Conservation (phyloP, 2,888 invertebrate genomes). For the Caenorhabditis macrosperma region DNA sequence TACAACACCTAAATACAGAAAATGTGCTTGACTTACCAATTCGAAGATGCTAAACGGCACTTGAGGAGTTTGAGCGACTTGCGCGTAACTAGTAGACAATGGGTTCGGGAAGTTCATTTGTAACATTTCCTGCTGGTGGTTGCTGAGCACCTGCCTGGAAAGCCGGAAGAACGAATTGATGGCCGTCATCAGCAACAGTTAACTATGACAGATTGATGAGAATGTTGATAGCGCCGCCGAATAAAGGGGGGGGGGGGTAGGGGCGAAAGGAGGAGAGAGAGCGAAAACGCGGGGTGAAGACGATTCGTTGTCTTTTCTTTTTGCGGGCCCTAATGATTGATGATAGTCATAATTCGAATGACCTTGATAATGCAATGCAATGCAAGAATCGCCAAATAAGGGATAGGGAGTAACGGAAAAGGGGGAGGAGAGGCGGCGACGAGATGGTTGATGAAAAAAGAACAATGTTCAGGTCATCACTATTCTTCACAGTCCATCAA, state of each 20-base stretch:
- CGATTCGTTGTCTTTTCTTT: slow-evolving; percentile 42
- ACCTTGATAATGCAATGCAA: slow-evolving; percentile 55
- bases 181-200: not conserved
- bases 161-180: slow-evolving; percentile 26
- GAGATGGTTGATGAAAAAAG: not conserved
- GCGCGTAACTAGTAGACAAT: slow-evolving; percentile 48
- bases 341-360: slow-evolving; percentile 58
- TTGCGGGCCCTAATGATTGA: slow-evolving; percentile 56
- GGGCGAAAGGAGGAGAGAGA: not conserved
- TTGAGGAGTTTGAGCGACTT: slow-evolving; percentile 29
- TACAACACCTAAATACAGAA: not conserved
- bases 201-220: not conserved
- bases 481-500: too few relatives aligned
- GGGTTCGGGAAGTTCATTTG: slow-evolving; percentile 51
- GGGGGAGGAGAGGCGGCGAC: not conserved
- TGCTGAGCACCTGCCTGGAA: slow-evolving; percentile 56
- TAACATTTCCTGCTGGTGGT: slow-evolving; percentile 49
- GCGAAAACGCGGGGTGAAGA: slow-evolving; percentile 17
- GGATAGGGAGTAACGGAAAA: not conserved
- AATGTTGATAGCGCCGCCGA: not conserved
- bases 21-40: slow-evolving; percentile 35
- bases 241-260: too few relatives aligned
- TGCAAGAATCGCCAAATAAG: slow-evolving; percentile 22
- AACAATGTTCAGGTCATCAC: slow-evolving; percentile 29
- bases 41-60: slow-evolving; percentile 54